Conservation (phyloP, 2,113 vertebrate species). For the Orthonyx spaldingii region DNA sequence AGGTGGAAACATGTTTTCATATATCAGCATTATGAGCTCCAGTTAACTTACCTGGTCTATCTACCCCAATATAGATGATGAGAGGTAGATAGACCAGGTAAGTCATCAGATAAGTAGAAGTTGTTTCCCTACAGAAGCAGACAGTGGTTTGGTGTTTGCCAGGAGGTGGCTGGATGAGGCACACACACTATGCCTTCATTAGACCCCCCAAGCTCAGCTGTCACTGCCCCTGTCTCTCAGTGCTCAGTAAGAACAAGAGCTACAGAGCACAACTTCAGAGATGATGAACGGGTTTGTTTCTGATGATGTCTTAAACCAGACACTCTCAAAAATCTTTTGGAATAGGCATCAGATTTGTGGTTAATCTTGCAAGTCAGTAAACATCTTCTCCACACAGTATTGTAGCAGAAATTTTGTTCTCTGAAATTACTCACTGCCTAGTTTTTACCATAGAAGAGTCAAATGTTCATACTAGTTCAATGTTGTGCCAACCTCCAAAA, state of each 20-base stretch:
- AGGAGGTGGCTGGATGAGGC: not conserved
- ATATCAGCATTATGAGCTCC: not conserved
- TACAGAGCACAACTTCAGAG: not conserved
- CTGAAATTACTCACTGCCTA: not conserved
- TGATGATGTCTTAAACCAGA: not conserved
- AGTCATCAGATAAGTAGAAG: too few relatives aligned
- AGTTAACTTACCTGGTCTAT: not conserved
- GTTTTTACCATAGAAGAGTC: not conserved
- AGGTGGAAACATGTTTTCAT: not conserved
- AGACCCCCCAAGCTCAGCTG: not conserved
- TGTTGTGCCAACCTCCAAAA: not conserved
- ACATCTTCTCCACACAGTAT: not conserved
- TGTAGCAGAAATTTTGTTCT: not conserved
- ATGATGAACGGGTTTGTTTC: not conserved
- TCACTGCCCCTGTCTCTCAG: not conserved
- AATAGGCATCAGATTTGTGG: not conserved
- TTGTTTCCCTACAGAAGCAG: not conserved
- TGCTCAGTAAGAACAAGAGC: not conserved
- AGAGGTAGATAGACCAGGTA: too few relatives aligned
- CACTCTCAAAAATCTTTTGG: not conserved
- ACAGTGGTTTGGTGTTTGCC: not conserved
- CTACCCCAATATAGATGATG: too few relatives aligned
- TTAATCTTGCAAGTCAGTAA: not conserved
- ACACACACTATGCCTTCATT: not conserved
- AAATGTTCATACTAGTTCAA: accelerated